A percentile compares a stretch with the other conserved stretches of the same genome.
Evolutionary conservation across 2,888 invertebrate species (phyloP).

Genomic region (Epinotia brunnichana): DNA sequence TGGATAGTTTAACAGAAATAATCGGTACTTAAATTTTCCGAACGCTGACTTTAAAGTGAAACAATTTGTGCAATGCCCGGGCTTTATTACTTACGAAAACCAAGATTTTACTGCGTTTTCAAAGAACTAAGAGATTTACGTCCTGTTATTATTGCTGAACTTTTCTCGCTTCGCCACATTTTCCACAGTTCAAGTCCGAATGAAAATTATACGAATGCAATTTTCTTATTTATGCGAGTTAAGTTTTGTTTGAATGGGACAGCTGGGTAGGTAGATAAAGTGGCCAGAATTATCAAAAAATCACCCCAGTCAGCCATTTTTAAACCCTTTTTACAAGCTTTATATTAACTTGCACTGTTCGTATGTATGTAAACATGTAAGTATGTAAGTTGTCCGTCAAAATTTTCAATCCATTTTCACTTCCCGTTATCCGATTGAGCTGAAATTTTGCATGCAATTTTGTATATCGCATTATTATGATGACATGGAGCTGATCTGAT

Average conservation of each 20-base stretch:
- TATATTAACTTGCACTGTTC: too few relatives aligned
- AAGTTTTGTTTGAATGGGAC: slow-evolving; percentile 49
- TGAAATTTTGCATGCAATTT: too few relatives aligned
- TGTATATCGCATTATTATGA: too few relatives aligned
- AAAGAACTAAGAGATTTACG: slow-evolving; percentile 59
- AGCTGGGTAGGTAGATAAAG: slow-evolving; percentile 25
- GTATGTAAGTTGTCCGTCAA: too few relatives aligned
- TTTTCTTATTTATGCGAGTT: slow-evolving; percentile 59
- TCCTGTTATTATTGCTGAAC: slow-evolving; percentile 64
- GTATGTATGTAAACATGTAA: too few relatives aligned
- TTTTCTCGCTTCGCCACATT: slow-evolving; percentile 48
- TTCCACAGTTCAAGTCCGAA: slow-evolving; percentile 48
- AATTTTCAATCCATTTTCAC: too few relatives aligned
- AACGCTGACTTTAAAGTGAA: not conserved
- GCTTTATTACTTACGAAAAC: slow-evolving; percentile 46
- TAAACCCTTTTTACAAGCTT: too few relatives aligned
- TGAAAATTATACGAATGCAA: slow-evolving; percentile 58
- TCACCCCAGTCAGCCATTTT: not conserved
- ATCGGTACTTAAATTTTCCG: slow-evolving; percentile 14
- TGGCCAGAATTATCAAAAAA: not conserved
- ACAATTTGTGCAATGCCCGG: slow-evolving; percentile 24
- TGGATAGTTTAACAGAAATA: not conserved
- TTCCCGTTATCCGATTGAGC: too few relatives aligned
- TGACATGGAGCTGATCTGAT: too few relatives aligned
- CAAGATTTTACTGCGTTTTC: slow-evolving; percentile 48